Evolutionary conservation across 2,797 vertebrate genomes (phyloP).

Genomic region (Brachyalestes nurse): DNA sequence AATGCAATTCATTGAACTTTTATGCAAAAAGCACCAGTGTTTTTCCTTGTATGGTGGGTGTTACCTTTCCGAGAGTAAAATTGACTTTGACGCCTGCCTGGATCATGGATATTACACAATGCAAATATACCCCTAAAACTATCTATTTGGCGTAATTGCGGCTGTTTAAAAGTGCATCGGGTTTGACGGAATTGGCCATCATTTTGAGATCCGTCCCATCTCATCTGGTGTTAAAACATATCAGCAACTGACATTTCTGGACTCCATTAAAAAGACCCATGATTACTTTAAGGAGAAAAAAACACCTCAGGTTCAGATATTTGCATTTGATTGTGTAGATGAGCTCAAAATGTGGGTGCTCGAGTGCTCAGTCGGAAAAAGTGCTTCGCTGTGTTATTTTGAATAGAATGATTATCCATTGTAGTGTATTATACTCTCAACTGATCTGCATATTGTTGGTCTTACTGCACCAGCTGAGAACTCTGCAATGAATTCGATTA

Average conservation of each 20-base stretch:
- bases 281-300: slow-evolving; percentile 81
- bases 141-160: slow-evolving; percentile 80
- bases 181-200: slow-evolving; percentile 61
- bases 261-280: slow-evolving; percentile 81
- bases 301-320: slow-evolving; percentile 74
- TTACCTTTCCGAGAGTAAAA: slow-evolving; percentile 74
- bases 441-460: slow-evolving; percentile 50
- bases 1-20: slow-evolving; percentile 68
- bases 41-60: slow-evolving; percentile 70
- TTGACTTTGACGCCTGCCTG: slow-evolving; percentile 80
- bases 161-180: slow-evolving; percentile 84
- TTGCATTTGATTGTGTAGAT: slow-evolving; percentile 78
- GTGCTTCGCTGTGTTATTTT: slow-evolving; percentile 57
- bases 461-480: not conserved
- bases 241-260: slow-evolving; percentile 80
- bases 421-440: slow-evolving; percentile 46
- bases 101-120: slow-evolving; percentile 78
- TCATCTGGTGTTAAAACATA: slow-evolving; percentile 84
- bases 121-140: slow-evolving; percentile 80
- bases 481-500: slow-evolving; percentile 3
- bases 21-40: slow-evolving; percentile 63
- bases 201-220: slow-evolving; percentile 81
- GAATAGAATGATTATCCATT: slow-evolving; percentile 47
- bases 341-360: slow-evolving; percentile 50
- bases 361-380: slow-evolving; percentile 73